These are phyloP conservation scores for Kryptopterus vitreolus DNA, from an alignment of 2,797 vertebrate species.

Conservation along the genomic window DNA sequence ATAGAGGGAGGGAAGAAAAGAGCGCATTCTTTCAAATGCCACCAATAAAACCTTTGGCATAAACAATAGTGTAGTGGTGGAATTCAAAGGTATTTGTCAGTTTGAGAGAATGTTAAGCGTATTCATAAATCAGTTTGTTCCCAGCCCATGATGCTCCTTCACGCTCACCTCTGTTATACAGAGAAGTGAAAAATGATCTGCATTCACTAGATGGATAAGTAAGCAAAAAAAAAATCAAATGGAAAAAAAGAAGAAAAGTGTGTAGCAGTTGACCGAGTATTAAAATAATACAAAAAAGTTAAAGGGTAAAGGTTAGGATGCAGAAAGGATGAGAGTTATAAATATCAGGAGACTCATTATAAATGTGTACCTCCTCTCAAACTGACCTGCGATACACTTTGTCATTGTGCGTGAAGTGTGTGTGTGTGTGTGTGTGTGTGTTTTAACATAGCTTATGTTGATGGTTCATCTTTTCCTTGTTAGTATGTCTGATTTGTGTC, in stretches of 20 bases:
- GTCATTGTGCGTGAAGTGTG: not conserved
- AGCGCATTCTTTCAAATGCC: conserved; percentile 50
- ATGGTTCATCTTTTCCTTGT: not conserved
- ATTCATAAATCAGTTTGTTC: not conserved
- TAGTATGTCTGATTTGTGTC: not conserved
- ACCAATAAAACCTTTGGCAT: conserved; percentile 51
- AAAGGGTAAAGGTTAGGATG: not conserved
- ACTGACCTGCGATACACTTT: not conserved
- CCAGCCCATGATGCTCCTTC: not conserved
- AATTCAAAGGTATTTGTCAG: not conserved
- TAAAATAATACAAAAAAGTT: not conserved
- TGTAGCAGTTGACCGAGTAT: not conserved
- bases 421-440: not conserved
- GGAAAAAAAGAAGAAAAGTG: not conserved
- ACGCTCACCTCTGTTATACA: not conserved
- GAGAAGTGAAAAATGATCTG: conserved; percentile 4
- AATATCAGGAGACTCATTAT: not conserved
- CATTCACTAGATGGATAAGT: not conserved
- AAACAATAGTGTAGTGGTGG: conserved; percentile 19
- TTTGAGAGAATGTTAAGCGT: not conserved
- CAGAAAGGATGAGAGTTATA: not conserved
- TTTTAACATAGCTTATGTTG: not conserved
- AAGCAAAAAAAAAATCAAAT: not conserved
- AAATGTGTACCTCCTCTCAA: conserved; percentile 14
- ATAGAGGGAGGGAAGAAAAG: not conserved